Evolutionary conservation across 2,888 invertebrate species (phyloP), one percentile per base, ranked within the genome.

Genomic region (Polyploca ridens): DNA sequence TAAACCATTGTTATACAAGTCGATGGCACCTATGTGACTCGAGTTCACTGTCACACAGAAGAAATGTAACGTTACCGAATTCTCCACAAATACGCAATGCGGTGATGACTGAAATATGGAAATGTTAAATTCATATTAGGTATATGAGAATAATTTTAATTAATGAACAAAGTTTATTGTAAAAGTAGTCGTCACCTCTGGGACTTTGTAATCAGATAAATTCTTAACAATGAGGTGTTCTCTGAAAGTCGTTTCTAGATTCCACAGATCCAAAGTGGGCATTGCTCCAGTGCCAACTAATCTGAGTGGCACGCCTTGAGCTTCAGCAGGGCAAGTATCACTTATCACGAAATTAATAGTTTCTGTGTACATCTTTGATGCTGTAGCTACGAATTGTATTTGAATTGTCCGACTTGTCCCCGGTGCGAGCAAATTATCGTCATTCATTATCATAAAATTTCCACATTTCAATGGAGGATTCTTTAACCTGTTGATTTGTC

Each of bases 211-310:
- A 67, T 95, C 95, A 0, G 88, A 77, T 61, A 95, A 75, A 64
- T 85, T 89, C 75, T 95, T 93, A 0, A 95, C 94, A 66, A 96
- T 90, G 27, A 95, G 89, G 75, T 95, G 95, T 80, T 96, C 95
- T 67, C 93, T 91, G 78, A 96, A 96, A 0, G 96, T 95, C 3
- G 90, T 92, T 63, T 94, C 91, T 33, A 94, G 80, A 78, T 96
- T 94, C 80, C 92, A 88, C 65, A 96, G 94, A 77, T 96, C 95
- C 64, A 96, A 78, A 10, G 85, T 86, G 0, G 96, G 96, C 75
- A 95, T 86, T n/a, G 94, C 94, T 33, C 95, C 95, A 16, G 92
- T 93, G 3, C 94, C 95, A 2, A 90, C 88, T 7, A 96, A 76
- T 54, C 74, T 90, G 0, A 96, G 75, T 3, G 86, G 87, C 60